phyloP scores from a whole-genome alignment of 2,113 vertebrate species.

The Aptenodytes forsteri region DNA sequence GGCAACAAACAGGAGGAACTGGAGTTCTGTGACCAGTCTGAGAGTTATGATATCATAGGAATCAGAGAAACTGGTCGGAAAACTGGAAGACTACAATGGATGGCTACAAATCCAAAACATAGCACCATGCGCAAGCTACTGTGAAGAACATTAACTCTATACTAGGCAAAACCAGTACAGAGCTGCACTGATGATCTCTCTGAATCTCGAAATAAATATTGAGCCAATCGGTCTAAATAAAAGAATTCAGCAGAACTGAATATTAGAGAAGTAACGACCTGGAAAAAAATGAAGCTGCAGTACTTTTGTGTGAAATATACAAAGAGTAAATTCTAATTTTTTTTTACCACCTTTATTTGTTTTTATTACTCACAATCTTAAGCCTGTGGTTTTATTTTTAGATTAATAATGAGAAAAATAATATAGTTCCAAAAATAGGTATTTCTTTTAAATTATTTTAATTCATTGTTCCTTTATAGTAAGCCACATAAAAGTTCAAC shows the following conservation, averaged over 20 bases:
- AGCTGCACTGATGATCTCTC: not conserved
- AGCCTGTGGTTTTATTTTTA: not conserved
- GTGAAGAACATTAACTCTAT: not conserved
- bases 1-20: not conserved
- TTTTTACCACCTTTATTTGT: not conserved
- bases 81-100: not conserved
- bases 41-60: not conserved
- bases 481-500: not conserved
- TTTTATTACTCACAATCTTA: not conserved
- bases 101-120: not conserved
- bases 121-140: rapidly evolving
- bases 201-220: not conserved
- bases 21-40: not conserved
- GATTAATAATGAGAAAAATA: not conserved
- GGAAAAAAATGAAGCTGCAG: not conserved
- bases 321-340: not conserved
- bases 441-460: not conserved
- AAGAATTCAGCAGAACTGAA: not conserved
- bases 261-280: not conserved
- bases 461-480: not conserved
- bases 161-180: not conserved
- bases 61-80: not conserved
- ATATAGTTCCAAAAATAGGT: rapidly evolving
- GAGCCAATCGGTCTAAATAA: not conserved
- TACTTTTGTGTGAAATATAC: not conserved